Evolutionary conservation across 2,888 invertebrate genomes (phyloP), one percentile per base, ranked within the genome.

Genomic region (Disparrhopalites patrizii): DNA sequence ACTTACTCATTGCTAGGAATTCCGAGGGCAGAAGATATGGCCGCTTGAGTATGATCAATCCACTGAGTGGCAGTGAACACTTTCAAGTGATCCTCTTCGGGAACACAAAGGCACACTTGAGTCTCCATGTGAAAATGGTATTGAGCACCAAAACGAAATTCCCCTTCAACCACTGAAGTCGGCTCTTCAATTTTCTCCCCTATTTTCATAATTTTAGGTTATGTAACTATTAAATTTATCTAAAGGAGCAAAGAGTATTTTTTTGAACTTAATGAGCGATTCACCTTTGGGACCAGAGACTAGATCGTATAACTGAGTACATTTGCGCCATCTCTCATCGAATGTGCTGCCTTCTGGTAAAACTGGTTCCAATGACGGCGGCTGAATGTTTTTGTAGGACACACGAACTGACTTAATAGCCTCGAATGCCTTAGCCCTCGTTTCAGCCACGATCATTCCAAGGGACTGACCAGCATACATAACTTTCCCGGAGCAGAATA

Each of bases 51-150:
- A 13, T 84, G 77, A 74, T 87, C 85, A 70, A 86, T 80, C 83
- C 84, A 87, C 73, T 89, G 89, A 0, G 85, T 82, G 1, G 87
- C 77, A 0, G 85, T 80, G 74, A 83, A 85, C 3, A 61, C 38
- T 23, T 8, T 10, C 18, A 51, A n/a, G 0, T 87, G 87, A 72
- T 88, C 87, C 77, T 91, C 91, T 23, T 81, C 82, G 0, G 88
- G 90, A 23, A 84, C 78, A 15, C 82, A 85, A 0, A 88, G 81
- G 67, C 86, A 85, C 0, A 83, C 83, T 50, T 88, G 88, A 0
- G 87, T 84, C 75, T 91, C 91, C 87, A 91, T 86, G 10, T 85
- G 84, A 74, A 84, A 89, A 77, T 90, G 90, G 77, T 87, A 88
- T 76, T 91, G 57, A 8, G 27, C 57, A 15, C 57, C 57, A 25